Evolutionary conservation across 2,797 vertebrate genomes (phyloP).

Genomic region (Anguilla megastoma): DNA sequence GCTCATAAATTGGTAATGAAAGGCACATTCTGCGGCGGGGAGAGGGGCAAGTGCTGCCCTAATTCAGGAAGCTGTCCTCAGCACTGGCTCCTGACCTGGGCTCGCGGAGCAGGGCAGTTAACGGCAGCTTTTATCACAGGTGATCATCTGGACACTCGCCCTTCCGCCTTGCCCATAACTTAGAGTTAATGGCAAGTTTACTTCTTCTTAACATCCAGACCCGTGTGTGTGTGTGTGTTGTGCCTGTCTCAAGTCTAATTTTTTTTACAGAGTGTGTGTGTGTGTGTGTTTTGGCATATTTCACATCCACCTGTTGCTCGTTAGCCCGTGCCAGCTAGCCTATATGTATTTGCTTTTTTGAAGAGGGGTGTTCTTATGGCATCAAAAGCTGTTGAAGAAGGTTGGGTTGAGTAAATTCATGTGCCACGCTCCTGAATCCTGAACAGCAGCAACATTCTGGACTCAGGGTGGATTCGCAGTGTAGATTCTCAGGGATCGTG

Average conservation of each 20-base stretch:
- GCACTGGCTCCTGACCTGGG: conserved; percentile 25
- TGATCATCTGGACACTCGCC: background rate
- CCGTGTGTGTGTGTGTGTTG: background rate
- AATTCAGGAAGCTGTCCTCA: conserved; percentile 35
- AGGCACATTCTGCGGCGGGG: conserved; percentile 21
- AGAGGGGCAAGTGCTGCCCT: conserved; percentile 21
- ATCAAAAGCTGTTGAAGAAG: background rate
- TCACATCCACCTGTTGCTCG: background rate
- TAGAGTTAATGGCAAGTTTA: background rate
- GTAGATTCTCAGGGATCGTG: background rate
- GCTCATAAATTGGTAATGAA: conserved; percentile 45
- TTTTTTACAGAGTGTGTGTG: background rate
- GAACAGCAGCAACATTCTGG: background rate
- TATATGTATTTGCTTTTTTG: background rate
- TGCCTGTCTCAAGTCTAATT: too few species aligned
- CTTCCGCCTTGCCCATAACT: background rate
- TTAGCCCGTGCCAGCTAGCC: background rate
- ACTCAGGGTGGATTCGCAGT: background rate
- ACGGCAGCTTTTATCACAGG: conserved; percentile 15
- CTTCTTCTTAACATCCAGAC: background rate
- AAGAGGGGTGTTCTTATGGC: background rate
- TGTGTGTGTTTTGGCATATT: background rate
- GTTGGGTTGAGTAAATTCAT: background rate
- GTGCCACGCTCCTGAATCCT: background rate
- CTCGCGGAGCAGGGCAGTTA: background rate